Conservation (phyloP, 2,797 vertebrate genomes). For the Gambusia yucatana region DNA sequence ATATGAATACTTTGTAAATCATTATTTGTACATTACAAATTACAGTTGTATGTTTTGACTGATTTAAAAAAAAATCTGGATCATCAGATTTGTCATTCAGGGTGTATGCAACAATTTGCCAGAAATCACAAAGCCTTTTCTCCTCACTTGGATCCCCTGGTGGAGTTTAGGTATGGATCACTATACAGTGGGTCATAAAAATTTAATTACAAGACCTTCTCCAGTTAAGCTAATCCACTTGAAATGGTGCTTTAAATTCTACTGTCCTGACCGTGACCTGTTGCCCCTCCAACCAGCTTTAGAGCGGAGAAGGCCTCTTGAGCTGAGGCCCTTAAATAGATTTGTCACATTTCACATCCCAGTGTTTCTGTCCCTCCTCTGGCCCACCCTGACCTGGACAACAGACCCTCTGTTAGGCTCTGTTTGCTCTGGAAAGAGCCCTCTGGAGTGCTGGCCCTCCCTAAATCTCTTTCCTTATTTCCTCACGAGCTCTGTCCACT, state of each 20-base stretch:
- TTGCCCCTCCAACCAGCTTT: conserved; percentile 68
- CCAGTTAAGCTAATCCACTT: conserved; percentile 53
- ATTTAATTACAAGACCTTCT: conserved; percentile 43
- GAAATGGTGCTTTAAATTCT: conserved; percentile 42
- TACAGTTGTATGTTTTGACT: neutral
- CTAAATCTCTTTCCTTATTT: conserved; percentile 43
- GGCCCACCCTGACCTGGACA: conserved; percentile 66
- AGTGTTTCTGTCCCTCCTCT: conserved; percentile 71
- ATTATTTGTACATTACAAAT: neutral
- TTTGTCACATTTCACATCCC: conserved; percentile 81
- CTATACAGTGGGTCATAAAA: conserved; percentile 14
- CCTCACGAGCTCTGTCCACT: conserved; percentile 35
- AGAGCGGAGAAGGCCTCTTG: conserved; percentile 62
- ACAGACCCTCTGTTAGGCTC: conserved; percentile 67
- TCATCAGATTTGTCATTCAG: conserved; percentile 21
- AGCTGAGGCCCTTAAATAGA: conserved; percentile 71
- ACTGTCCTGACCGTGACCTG: conserved; percentile 65
- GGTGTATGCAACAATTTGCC: conserved; percentile 18
- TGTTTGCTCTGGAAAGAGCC: conserved; percentile 73
- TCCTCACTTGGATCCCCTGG: conserved; percentile 7
- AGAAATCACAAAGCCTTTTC: conserved; percentile 30
- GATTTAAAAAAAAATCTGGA: neutral
- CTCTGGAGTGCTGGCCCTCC: conserved; percentile 45
- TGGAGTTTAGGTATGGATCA: conserved; percentile 16
- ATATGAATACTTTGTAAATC: neutral